Base-by-base conservation (phyloP, 2,113 vertebrate genomes). In the Reinhardtius hippoglossoides region DNA sequence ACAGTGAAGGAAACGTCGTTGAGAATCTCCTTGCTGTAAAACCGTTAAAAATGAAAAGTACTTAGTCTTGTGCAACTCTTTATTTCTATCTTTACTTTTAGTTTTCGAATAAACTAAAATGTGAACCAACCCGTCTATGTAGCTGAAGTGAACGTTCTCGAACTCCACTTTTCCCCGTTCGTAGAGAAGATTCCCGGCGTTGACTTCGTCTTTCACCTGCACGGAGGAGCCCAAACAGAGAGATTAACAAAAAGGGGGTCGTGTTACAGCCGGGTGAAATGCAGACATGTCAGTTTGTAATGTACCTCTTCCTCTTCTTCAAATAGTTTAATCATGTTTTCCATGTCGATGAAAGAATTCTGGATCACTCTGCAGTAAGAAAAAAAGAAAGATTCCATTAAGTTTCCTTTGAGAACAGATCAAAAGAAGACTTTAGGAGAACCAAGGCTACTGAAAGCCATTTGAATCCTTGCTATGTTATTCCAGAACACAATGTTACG, bases 281-380 rank as follows among this genome's bases (percentile, higher is more conserved):
- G 10, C 42, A 44, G 40, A 72, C 1, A 0, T 0, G 8, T 14
- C 1, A 2, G 6, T 21, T 46, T 52, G 0, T 66, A 46, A 82
- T 3, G n/a, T 62, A 98, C 98, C 94, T 99, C 97, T 18, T 94
- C 86, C 0, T 97, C 96, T 75, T 99, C 97, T 0, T 94, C 88
- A 10, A 99, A 96, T 58, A 99, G 95, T 5, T 96, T 92, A 52
- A 99, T 97, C 98, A 99, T 99, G 90, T 96, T 99, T 86, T 99
- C 98, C 98, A 99, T 99, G 91, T 99, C 98, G 1, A 99, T 95
- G 31, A 99, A 99, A 8, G 97, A 98, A 13, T 87, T 97, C 92
- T 99, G 98, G 92, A 99, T 99, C 92, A 99, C 95, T 90, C 98
- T 99, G 93, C 27, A 52, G 46, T 1, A 16, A 27, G 31, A 35